A percentile compares a stretch with the other conserved stretches of the same genome.
Conservation (phyloP, 2,113 vertebrate genomes). For the Azemiops feae region DNA sequence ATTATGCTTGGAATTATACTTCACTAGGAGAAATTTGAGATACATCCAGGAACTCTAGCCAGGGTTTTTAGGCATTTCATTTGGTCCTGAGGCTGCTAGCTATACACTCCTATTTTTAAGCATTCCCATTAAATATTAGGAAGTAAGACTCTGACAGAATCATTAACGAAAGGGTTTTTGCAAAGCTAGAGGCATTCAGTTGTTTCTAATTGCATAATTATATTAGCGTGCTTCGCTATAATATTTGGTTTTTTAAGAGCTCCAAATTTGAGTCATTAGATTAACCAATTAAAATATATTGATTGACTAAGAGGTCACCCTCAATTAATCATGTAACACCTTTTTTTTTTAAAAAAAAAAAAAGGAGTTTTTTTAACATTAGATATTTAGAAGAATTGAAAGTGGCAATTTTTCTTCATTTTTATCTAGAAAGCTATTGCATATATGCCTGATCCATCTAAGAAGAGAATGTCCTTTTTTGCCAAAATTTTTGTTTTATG, state of each 20-base stretch:
- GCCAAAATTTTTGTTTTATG: neutral
- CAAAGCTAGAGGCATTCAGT: neutral
- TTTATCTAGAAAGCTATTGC: neutral
- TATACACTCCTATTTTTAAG: neutral
- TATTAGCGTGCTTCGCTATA: neutral
- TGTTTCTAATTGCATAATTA: neutral
- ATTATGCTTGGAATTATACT: neutral
- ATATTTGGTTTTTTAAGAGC: constrained; percentile 2
- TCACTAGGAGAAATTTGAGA: neutral
- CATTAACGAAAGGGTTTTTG: neutral
- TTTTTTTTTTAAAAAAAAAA: neutral
- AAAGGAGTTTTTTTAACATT: neutral
- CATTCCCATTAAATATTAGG: neutral
- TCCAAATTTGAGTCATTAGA: neutral
- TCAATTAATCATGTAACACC: neutral
- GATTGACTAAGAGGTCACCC: neutral
- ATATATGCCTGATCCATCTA: neutral
- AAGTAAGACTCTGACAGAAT: neutral
- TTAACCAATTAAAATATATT: neutral
- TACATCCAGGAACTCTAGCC: neutral
- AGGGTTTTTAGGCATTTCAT: neutral
- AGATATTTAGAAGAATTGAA: neutral
- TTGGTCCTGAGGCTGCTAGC: neutral
- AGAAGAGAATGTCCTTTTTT: neutral
- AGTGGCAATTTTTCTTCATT: neutral